These are phyloP conservation scores for Andrena chrysosceles DNA, from an alignment of 2,888 invertebrate genomes.

Conservation along the genomic window DNA sequence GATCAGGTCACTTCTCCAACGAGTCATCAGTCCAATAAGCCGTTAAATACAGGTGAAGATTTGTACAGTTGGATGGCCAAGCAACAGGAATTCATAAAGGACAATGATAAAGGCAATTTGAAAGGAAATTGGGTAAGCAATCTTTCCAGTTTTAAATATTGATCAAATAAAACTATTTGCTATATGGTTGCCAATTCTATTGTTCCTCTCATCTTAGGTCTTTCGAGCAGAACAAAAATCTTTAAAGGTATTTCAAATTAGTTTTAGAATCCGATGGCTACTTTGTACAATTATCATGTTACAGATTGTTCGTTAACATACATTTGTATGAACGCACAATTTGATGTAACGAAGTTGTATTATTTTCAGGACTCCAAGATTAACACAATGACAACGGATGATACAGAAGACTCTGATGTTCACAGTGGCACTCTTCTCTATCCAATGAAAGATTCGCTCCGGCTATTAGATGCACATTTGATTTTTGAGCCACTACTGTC, in stretches of 20 bases:
- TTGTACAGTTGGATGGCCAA: conserved; percentile 98
- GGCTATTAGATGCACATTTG: conserved; percentile 95
- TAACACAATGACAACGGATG: conserved; percentile 84
- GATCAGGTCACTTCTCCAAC: conserved; percentile 85
- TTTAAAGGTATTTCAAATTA: conserved; percentile 78
- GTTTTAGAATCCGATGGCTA: conserved; percentile 30
- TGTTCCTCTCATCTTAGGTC: conserved; percentile 75
- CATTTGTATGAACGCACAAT: not conserved
- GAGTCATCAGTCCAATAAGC: conserved; percentile 86
- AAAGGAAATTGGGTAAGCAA: conserved; percentile 83
- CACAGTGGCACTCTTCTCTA: conserved; percentile 89
- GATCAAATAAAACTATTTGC: not conserved
- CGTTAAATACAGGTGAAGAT: conserved; percentile 91
- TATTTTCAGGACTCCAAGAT: conserved; percentile 83
- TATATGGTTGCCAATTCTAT: conserved; percentile 21
- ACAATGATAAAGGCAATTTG: conserved; percentile 83
- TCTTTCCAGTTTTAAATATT: not conserved
- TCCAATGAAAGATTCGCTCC: conserved; percentile 93
- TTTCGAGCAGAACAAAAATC: conserved; percentile 83
- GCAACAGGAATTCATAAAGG: conserved; percentile 89
- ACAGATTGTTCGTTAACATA: not conserved
- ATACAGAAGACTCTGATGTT: conserved; percentile 83
- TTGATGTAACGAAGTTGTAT: not conserved
- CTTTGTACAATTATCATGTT: conserved; percentile 6
- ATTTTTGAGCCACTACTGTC: conserved; percentile 96